Base-by-base conservation (phyloP, 2,888 invertebrate species). In the Agrotis ipsilon region DNA sequence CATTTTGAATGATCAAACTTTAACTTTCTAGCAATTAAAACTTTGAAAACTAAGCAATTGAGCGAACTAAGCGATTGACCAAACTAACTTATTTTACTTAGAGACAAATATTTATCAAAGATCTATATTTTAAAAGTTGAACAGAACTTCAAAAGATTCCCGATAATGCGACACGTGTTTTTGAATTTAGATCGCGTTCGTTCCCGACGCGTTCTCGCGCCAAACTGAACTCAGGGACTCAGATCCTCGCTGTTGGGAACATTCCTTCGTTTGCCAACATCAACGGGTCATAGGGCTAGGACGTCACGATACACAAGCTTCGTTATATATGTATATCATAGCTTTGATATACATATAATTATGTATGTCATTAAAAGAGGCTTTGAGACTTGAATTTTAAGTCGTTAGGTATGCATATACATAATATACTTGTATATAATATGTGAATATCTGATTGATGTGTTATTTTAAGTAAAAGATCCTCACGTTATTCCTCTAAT, bases 171-270 rank as follows among this genome's bases (percentile, higher is more conserved):
- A 39, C 39, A 52, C 54, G 64, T n/a, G 52, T 49, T 18, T 19
- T 32, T 46, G 27, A 59, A 19, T 52, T 16, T 24, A 49, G 51
- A 68, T 66, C 71, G 71, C 87, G 89, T 88, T 70, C 83, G 85
- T 68, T 62, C 66, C 71, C 77, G 64, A 49, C 80, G 86, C 73
- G 65, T 78, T 76, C 83, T 69, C 86, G 87, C 86, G 86, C 82
- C 80, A 79, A 83, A 90, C 90, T 90, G 89, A 80, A 67, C 51
- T 9, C 21, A 9, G 68, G 66, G 82, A 76, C 48, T 64, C 48
- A 63, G 63, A 55, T 71, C 70, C 73, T 78, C 68, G n/a, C 14
- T 21, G 58, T 43, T 32, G 64, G 63, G 74, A 81, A 63, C 48
- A 69, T 77, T 80, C 72, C 74, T 78, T 78, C 55, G 11, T 49